These are phyloP conservation scores for Pterostichus niger DNA, from an alignment of 2,888 invertebrate species.

Conservation along the genomic window DNA sequence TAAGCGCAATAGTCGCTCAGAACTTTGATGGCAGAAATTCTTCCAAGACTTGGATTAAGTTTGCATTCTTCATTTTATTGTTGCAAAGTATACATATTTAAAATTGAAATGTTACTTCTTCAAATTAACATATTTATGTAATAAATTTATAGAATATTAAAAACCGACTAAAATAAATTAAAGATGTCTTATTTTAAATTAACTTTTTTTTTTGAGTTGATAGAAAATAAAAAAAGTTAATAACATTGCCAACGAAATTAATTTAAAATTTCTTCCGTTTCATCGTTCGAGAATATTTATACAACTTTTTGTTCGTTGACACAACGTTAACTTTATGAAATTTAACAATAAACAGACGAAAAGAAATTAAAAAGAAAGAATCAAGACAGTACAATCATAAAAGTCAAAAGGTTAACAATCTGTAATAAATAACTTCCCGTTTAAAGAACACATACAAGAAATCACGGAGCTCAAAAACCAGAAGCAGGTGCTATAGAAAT, in stretches of 20 bases:
- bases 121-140: too few species aligned
- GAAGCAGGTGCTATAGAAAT: constrained; percentile 55
- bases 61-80: constrained; percentile 28
- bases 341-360: constrained; percentile 29
- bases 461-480: constrained; percentile 44
- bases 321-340: constrained; percentile 22
- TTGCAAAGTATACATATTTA: background rate
- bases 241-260: background rate
- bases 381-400: constrained; percentile 52
- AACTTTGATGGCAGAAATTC: too few species aligned
- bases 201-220: background rate
- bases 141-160: too few species aligned
- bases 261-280: constrained; percentile 9
- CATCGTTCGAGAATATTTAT: constrained; percentile 20
- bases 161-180: too few species aligned
- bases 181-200: too few species aligned
- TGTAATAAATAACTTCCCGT: constrained; percentile 61
- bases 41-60: background rate
- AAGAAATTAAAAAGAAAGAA: constrained; percentile 39
- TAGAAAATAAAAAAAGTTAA: constrained; percentile 6
- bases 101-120: too few species aligned
- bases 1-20: background rate
- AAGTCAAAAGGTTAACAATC: constrained; percentile 56
- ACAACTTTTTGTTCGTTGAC: constrained; percentile 12
- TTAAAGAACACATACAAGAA: constrained; percentile 38